phyloP scores from a whole-genome alignment of 2,888 invertebrate species.

The Liposcelis brunnea region DNA sequence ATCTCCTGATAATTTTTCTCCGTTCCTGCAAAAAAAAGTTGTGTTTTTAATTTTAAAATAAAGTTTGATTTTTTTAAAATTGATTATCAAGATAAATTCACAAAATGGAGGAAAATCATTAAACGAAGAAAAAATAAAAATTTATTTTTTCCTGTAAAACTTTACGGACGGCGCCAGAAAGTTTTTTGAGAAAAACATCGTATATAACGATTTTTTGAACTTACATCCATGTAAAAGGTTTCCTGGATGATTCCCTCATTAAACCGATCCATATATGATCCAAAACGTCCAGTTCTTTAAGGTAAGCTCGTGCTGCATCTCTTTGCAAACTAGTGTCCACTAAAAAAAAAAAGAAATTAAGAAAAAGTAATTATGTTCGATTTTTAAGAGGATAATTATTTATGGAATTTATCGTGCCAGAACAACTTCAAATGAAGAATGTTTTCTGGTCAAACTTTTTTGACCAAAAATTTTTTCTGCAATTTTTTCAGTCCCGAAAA shows the following conservation, averaged over 20 bases:
- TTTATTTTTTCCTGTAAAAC: too few species aligned
- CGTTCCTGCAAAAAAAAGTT: conserved; percentile 30
- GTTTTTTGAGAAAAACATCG: too few species aligned
- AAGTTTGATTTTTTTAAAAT: too few species aligned
- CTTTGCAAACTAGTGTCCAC: conserved; percentile 62
- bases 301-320: conserved; percentile 57
- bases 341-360: conserved; percentile 28
- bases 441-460: too few species aligned
- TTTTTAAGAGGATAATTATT: conserved; percentile 11
- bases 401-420: conserved; percentile 13
- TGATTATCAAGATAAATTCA: too few species aligned
- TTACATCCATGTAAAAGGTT: conserved; percentile 63
- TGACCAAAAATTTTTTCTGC: too few species aligned
- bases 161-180: too few species aligned
- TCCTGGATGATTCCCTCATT: conserved; percentile 49
- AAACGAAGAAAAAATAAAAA: too few species aligned
- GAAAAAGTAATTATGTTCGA: conserved; percentile 7
- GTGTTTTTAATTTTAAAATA: too few species aligned
- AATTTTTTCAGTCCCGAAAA: too few species aligned
- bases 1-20: conserved; percentile 38
- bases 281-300: conserved; percentile 58
- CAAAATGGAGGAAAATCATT: too few species aligned
- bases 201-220: conserved; percentile 23
- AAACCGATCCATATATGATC: conserved; percentile 66
- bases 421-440: conserved; percentile 12